Evolutionary conservation across 23 tunicate genomes (phyloP), one percentile per base, ranked within the genome.

Genomic region (Styela plicata): DNA sequence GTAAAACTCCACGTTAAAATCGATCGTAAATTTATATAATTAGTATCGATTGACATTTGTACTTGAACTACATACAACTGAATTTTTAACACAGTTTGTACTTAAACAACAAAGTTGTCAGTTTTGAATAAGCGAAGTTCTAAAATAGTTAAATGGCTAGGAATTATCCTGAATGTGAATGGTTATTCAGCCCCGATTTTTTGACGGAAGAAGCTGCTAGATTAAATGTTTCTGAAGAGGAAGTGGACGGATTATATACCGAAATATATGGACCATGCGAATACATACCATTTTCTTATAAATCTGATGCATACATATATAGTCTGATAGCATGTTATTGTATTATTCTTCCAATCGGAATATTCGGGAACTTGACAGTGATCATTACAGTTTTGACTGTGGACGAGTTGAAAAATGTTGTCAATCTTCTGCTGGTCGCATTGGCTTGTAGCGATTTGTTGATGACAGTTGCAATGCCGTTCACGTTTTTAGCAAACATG

Each of bases 91-190:
- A 30, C 25, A 25, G 10, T 25, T 66, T 27, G 31, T 25, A 10
- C 18, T 66, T 25, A 21, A 18, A 18, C 20, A 61, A 19, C 20
- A 22, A 24, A 18, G 24, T n/a, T n/a, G n/a, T n/a, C n/a, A n/a
- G n/a, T n/a, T n/a, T n/a, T n/a, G n/a, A n/a, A n/a, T n/a, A n/a
- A n/a, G n/a, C n/a, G n/a, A n/a, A n/a, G n/a, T n/a, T n/a, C n/a
- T n/a, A n/a, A n/a, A n/a, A n/a, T n/a, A n/a, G n/a, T n/a, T n/a
- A 37, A 33, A 86, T 86, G 90, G 90, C 85, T 30, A 17, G 85
- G 29, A 63, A 86, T 74, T 35, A 52, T 35, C 90, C 90, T 16
- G 63, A 81, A 61, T 86, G 90, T 35, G 81, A 86, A 19, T 70
- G 71, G 82, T 0, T 73, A 31, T 69, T 86, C 0, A 44, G 74